phyloP scores from a whole-genome alignment of 2,888 invertebrate genomes.

The Melanophora roralis region DNA sequence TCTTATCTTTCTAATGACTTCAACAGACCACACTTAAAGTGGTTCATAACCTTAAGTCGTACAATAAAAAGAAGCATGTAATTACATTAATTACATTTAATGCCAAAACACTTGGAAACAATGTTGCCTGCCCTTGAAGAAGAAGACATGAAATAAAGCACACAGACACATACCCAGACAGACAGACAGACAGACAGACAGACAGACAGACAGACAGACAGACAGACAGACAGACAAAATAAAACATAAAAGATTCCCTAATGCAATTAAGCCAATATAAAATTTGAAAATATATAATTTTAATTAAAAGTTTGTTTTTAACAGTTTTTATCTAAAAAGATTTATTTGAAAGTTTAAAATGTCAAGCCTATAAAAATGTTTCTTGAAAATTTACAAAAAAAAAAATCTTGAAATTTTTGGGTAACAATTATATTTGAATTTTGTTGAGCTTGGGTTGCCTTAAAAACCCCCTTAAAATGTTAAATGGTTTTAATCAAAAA shows the following conservation, averaged over 20 bases:
- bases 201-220: no score
- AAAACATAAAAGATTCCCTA: background rate
- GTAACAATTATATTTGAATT: slow-evolving; percentile 16
- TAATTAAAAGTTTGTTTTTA: background rate
- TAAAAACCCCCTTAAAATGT: slow-evolving; percentile 7
- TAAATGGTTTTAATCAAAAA: slow-evolving; percentile 46
- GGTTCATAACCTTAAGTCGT: slow-evolving; percentile 21
- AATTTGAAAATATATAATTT: background rate
- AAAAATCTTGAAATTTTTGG: background rate
- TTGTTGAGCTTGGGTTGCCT: background rate
- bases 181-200: background rate
- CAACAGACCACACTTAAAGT: slow-evolving; percentile 8
- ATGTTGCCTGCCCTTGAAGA: no score
- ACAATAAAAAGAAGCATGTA: background rate
- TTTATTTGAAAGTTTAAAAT: background rate
- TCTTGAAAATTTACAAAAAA: background rate
- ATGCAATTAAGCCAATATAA: no score
- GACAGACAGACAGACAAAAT: background rate
- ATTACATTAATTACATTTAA: slow-evolving; percentile 16
- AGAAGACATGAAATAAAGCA: no score
- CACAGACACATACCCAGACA: no score
- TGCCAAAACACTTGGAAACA: slow-evolving; percentile 1
- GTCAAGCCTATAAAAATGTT: slow-evolving; percentile 7
- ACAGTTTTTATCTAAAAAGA: background rate
- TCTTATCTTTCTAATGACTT: background rate